Conservation (phyloP, 2,113 vertebrate genomes). For the Triplophysa dalaica region DNA sequence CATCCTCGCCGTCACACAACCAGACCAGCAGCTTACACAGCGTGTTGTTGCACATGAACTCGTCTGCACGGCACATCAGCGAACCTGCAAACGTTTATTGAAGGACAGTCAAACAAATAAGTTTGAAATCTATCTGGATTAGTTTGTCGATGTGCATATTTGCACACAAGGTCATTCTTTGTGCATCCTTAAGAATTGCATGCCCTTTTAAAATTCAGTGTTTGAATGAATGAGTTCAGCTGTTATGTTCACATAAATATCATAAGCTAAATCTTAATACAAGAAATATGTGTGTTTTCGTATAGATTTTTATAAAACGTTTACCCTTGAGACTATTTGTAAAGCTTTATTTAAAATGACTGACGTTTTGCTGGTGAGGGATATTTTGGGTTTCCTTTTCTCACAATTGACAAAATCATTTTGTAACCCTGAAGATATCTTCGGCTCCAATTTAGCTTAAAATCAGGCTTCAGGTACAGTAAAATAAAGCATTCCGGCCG, state of each 20-base stretch:
- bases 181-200: not conserved
- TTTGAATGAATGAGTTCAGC: not conserved
- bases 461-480: not conserved
- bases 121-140: too few relatives aligned
- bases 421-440: not conserved
- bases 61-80: conserved; percentile 79
- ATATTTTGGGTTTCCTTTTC: not conserved
- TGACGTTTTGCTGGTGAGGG: not conserved
- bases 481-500: not conserved
- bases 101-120: too few relatives aligned
- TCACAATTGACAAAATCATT: not conserved
- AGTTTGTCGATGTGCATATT: not conserved
- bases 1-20: conserved; percentile 87
- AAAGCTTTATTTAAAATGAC: not conserved
- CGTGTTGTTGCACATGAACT: conserved; percentile 86
- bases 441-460: not conserved
- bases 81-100: conserved; percentile 46
- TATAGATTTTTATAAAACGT: not conserved
- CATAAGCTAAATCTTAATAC: not conserved
- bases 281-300: not conserved
- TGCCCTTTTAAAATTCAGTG: not conserved
- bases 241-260: not conserved
- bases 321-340: not conserved
- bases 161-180: not conserved
- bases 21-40: conserved; percentile 84